Conservation (phyloP, 2,113 vertebrate genomes). For the Climacteris rufus region DNA sequence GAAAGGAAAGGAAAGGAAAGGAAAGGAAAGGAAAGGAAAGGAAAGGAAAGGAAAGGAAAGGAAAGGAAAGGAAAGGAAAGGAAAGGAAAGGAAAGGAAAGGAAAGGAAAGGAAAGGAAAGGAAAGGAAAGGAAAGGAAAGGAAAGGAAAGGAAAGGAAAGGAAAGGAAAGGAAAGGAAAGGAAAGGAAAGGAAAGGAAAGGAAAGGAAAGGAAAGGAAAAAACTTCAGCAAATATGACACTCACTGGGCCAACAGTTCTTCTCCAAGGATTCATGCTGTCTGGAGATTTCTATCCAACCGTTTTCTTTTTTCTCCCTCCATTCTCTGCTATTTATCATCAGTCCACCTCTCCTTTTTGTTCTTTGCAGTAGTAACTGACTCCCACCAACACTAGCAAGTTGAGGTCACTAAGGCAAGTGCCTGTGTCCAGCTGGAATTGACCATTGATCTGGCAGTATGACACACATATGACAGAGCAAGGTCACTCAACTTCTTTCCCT, state of each 20-base stretch:
- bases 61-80: no score
- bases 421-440: not conserved
- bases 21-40: no score
- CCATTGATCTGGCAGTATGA: not conserved
- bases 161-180: no score
- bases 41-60: no score
- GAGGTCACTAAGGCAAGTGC: not conserved
- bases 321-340: not conserved
- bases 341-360: not conserved
- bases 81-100: no score
- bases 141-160: no score
- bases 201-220: no score
- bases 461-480: not conserved
- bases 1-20: no score
- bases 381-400: not conserved
- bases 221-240: not conserved
- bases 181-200: no score
- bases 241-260: not conserved
- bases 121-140: no score
- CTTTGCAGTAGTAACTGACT: not conserved
- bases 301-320: not conserved
- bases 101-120: no score
- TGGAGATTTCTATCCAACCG: not conserved
- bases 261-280: not conserved
- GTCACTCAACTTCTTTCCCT: not conserved